Evolutionary conservation across 2,113 vertebrate species (phyloP), one percentile per base, ranked within the genome.

Genomic region (Mellivora capensis): DNA sequence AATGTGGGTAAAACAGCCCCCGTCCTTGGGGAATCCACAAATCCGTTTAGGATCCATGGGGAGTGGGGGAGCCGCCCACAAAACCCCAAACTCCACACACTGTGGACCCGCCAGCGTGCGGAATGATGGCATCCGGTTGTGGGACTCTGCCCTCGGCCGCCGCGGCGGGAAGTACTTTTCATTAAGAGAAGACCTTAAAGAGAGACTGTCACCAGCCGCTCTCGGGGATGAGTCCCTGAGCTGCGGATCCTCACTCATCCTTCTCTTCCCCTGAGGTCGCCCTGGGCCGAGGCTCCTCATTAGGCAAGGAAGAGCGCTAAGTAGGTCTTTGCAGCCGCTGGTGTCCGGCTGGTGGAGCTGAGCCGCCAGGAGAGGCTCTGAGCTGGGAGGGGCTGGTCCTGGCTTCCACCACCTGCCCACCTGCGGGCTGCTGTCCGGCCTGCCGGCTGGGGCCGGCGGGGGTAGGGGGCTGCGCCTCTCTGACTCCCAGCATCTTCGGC

Each of bases 241-340:
- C 47, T 2, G 3, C 69, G 39, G 10, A 25, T 11, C 49, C 27
- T 11, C 12, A 0, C 29, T 17, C n/a, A 4, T 31, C 42, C 20
- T 14, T 69, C 18, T 69, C 42, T n/a, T 64, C 31, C 25, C n/a
- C 42, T 4, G 34, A n/a, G 79, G 47, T 7, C 15, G 2, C 52
- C 0, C 44, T 7, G 29, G 49, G 44, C 44, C 67, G 0, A 1
- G 4, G 25, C 31, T 0, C 0, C 25, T 37, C 2, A 0, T 18
- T 59, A 20, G 44, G 47, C 6, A 0, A 0, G 20, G 49, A 64
- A 59, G 57, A 54, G 21, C 23, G 23, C 34, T 10, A 0, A 2
- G 2, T 77, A 0, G 2, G 2, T 77, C 64, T 9, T 62, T 77
- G 34, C n/a, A 72, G 59, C n/a, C n/a, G 83, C 1, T 44, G 90